Evolutionary conservation across 2,888 invertebrate genomes (phyloP), one percentile per base, ranked within the genome.

Genomic region (Eilema depressum): DNA sequence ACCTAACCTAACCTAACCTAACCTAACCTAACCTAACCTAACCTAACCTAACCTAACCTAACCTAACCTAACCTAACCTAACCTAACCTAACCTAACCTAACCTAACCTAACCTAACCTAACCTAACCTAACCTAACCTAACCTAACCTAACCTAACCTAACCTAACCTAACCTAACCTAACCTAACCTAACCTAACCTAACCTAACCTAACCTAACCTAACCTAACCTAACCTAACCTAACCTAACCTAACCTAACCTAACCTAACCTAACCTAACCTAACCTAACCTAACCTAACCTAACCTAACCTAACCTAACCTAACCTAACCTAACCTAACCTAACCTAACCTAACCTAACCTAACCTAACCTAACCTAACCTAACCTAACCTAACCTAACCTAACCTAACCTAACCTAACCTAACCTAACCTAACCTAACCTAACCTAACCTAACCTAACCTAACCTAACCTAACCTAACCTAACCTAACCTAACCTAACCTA

Each of bases 281-380:
- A 73, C 73, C 69, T 69, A 69, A 69, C 73, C 69, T 70, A 70
- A 73, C 73, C 73, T 69, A 71, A 71, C 73, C 73, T 71, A 71
- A 71, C 71, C 71, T 71, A 71, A 71, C 71, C 71, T 71, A 72
- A 72, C 68, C 66, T 69, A 66, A 72, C 69, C 66, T 65, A 65
- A 70, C 70, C 66, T 60, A 67, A 59, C 66, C 60, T 75, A 71
- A 69, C 71, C 75, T 67, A 69, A 53, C 70, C 75, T 70, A 72
- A 72, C 75, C 69, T 69, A 69, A 75, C 76, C 78, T 75, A 78
- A 53, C 53, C 77, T 75, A 77, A 77, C 77, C 77, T 75, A 77
- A 77, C 77, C 77, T 71, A 74, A 74, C 74, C 74, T 74, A 74
- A 74, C 71, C 74, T 71, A 66, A 75, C 74, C 74, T 73, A 75